Base-by-base conservation (phyloP, 2,113 vertebrate genomes). In the Sarotherodon lohbergeri region DNA sequence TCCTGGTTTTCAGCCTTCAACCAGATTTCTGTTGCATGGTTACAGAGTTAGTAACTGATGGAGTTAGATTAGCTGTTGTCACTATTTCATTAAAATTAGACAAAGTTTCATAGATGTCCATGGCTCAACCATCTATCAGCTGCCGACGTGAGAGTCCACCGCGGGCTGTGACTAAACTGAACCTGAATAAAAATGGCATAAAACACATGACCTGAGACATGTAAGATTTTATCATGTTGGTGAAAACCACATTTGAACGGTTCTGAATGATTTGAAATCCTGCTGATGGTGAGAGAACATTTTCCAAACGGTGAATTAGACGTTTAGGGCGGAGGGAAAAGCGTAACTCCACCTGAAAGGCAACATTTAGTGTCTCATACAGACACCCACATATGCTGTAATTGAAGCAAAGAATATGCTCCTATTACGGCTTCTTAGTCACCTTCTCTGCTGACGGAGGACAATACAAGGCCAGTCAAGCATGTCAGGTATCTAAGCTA, bases 381-480 rank as follows among this genome's bases (percentile, higher is more conserved):
- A 48, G 63, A 32, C 92, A 34, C 50, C 83, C 59, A 89, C 79
- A 89, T 68, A 36, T 85, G 80, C 82, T 83, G 90, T 86, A 93
- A 95, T 89, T 90, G 91, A 94, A 68, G 90, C 48, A 83, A 92
- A 90, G 84, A 90, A 86, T 88, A 68, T 85, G 87, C 9, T 89
- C 57, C 92, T 73, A 90, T 94, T 92, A 91, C 55, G 68, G 55
- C 19, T 73, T 88, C 48, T 71, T 78, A 46, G 85, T 93, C 91
- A 91, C 93, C 93, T 95, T 94, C 86, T 24, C 43, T 80, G 46
- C 66, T 92, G 83, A 88, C 85, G 89, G 89, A 93, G 93, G 93
- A 94, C 90, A 88, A 85, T 24, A 81, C 88, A 91, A 93, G 90
- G 56, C 54, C 66, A 95, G 87, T 94, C 85, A 79, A 93, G 93